Evolutionary conservation across 2,797 vertebrate species (phyloP).

Genomic region (Thaleichthys pacificus): DNA sequence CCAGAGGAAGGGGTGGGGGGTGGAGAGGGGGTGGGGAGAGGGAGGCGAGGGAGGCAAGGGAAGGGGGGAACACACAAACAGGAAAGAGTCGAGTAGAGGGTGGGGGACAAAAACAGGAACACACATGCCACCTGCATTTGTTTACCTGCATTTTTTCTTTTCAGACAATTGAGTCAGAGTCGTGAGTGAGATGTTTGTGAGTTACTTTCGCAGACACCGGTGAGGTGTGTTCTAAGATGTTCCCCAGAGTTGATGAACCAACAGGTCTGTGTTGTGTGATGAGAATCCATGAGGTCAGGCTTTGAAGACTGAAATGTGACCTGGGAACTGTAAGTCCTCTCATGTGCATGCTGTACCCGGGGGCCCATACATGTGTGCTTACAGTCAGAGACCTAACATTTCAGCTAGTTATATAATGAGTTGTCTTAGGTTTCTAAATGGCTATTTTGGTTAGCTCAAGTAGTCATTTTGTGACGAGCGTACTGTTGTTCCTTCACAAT

Average conservation of each 20-base stretch:
- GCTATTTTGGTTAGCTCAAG: background rate
- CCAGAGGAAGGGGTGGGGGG: constrained; percentile 40
- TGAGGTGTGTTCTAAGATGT: constrained; percentile 34
- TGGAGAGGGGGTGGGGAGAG: constrained; percentile 39
- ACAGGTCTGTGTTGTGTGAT: constrained; percentile 38
- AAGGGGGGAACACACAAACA: constrained; percentile 50
- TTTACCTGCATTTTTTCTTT: constrained; percentile 56
- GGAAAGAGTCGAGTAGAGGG: constrained; percentile 35
- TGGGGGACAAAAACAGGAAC: constrained; percentile 40
- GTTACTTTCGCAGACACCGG: constrained; percentile 35
- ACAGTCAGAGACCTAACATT: background rate
- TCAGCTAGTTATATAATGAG: background rate
- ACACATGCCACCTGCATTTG: constrained; percentile 60
- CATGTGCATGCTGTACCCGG: background rate
- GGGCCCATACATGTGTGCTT: no score
- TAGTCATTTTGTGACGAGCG: background rate
- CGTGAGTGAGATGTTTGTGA: constrained; percentile 5
- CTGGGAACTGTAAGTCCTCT: constrained; percentile 6
- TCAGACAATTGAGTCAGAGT: constrained; percentile 32
- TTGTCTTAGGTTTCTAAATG: background rate
- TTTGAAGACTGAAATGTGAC: constrained; percentile 30
- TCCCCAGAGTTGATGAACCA: constrained; percentile 18
- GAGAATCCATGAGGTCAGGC: constrained; percentile 37
- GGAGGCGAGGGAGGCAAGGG: constrained; percentile 18
- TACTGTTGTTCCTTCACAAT: background rate